Percentiles rank a stretch among this genome's conserved stretches.
Evolutionary conservation across 2,797 vertebrate species (phyloP).

Genomic region (Dryobates pubescens): DNA sequence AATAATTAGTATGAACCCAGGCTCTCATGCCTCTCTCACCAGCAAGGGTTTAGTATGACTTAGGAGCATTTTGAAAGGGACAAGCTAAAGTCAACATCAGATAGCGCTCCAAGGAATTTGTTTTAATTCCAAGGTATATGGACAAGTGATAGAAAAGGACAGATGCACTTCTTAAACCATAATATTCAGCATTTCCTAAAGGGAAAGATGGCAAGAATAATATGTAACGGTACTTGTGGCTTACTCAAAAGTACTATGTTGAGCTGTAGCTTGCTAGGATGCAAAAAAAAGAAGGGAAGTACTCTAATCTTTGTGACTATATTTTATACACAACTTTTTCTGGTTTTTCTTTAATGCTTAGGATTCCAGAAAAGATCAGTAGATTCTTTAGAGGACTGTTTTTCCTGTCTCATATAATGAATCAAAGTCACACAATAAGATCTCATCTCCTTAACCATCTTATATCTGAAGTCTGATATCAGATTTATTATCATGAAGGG

Average conservation of each 20-base stretch:
- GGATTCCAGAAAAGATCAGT: background rate
- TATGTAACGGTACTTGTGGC: background rate
- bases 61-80: background rate
- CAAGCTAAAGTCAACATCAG: background rate
- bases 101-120: background rate
- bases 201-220: background rate
- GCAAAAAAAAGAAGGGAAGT: background rate
- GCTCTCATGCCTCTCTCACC: background rate
- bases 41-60: background rate
- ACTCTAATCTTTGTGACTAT: background rate
- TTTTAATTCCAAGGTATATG: background rate
- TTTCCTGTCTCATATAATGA: background rate
- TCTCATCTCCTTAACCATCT: background rate
- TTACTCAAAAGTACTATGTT: background rate
- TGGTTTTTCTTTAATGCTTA: background rate
- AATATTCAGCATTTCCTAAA: background rate
- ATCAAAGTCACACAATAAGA: background rate
- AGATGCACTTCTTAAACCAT: background rate
- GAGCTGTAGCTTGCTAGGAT: background rate
- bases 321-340: background rate
- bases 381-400: background rate
- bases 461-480: background rate
- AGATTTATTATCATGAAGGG: background rate
- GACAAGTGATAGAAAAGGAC: background rate
- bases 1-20: constrained; percentile 1